Evolutionary conservation across 2,888 invertebrate genomes (phyloP).

Genomic region (Parnassius orleans): DNA sequence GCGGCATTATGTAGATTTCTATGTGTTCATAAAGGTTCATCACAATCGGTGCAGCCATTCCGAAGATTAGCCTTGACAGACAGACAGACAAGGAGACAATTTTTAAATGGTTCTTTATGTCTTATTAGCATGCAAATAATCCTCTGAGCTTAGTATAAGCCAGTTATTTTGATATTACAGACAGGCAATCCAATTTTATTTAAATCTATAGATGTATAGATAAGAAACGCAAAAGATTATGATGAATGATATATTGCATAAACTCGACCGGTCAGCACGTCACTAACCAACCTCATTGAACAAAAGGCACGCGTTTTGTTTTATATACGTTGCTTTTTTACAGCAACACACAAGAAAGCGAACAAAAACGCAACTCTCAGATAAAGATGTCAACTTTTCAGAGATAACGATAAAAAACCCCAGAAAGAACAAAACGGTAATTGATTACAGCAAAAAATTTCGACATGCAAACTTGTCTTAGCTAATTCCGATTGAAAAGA

Average conservation of each 20-base stretch:
- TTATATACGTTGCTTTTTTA: neutral
- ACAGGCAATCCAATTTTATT: too few relatives aligned
- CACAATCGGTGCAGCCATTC: too few relatives aligned
- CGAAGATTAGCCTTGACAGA: too few relatives aligned
- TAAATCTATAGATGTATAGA: too few relatives aligned
- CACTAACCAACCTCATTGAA: neutral
- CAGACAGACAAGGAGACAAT: too few relatives aligned
- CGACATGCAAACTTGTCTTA: constrained; percentile 54
- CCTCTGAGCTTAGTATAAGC: too few relatives aligned
- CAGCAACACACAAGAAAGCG: neutral
- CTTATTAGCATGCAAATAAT: too few relatives aligned
- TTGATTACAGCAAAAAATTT: constrained; percentile 53
- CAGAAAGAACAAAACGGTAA: constrained; percentile 43
- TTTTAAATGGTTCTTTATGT: too few relatives aligned
- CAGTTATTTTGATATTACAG: too few relatives aligned
- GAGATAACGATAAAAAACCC: constrained; percentile 11
- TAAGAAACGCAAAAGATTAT: too few relatives aligned
- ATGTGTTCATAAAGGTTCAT: too few relatives aligned
- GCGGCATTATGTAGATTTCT: too few relatives aligned
- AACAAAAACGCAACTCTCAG: constrained; percentile 3
- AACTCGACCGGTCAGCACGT: neutral
- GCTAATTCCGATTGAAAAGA: constrained; percentile 60
- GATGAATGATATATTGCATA: neutral
- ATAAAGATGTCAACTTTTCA: constrained; percentile 19
- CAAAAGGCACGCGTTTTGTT: neutral